Base-by-base conservation (phyloP, 2,888 invertebrate species). In the Acleris sparsana region DNA sequence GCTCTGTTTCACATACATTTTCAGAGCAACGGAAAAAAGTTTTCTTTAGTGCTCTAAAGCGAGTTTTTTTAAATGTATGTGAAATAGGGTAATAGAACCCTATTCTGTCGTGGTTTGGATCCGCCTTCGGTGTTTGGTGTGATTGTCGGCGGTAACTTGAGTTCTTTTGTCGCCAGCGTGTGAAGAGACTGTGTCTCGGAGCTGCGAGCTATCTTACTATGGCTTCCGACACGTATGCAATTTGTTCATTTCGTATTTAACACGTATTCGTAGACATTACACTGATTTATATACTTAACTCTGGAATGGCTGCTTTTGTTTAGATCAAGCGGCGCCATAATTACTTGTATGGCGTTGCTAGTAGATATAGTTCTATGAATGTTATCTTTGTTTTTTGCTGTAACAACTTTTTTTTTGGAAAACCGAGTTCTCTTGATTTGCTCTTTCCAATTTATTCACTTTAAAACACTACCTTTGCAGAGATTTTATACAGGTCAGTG, bases 131-230 rank as follows among this genome's bases (percentile, higher is more conserved):
- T 43, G 58, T 44, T 44, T 44, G 49, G 39, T 13, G 11, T 39
- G 33, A 16, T 22, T 56, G 17, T 39, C 48, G 46, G 60, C 25
- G 57, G 62, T 66, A 62, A 66, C 52, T 53, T 57, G 52, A 52
- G 75, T 78, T 87, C 84, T 79, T 90, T 92, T 90, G 86, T 89
- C 83, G 79, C 87, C 92, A 92, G 92, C 75, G 90, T 91, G 84
- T 92, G 90, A 92, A 87, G 85, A 82, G 82, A 75, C 80, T 78
- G 76, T 75, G 75, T 86, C 77, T 77, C 74, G 86, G 79, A 87
- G 88, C 84, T 75, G 82, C 87, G 83, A 88, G 86, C 84, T 86
- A 85, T 86, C 85, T 87, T 85, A 85, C 83, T 82, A 79, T 78
- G 85, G 85, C 89, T 88, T 87, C 85, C 75, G 74, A 86, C 85